Conservation (phyloP, 1,140 invertebrate genomes). For the Trichoplusia ni region DNA sequence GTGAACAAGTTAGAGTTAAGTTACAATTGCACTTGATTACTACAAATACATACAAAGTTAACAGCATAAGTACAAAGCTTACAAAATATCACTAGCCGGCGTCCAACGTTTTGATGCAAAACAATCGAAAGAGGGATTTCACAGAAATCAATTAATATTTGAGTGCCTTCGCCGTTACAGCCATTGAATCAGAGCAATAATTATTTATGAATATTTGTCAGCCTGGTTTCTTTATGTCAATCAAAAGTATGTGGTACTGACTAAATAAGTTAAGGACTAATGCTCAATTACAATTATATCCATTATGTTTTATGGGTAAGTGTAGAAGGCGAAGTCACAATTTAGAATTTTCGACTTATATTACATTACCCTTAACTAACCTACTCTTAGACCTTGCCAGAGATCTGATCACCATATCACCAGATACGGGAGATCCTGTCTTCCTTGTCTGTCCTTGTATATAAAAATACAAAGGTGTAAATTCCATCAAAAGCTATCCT, state of each 20-base stretch:
- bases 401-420: not conserved
- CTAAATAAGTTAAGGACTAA: too few species aligned
- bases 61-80: slow-evolving; percentile 7
- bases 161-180: too few species aligned
- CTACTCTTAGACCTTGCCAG: not conserved
- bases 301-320: too few species aligned
- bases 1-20: too few species aligned
- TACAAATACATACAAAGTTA: not conserved
- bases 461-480: slow-evolving; percentile 24
- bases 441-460: not conserved
- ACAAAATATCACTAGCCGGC: slow-evolving; percentile 38
- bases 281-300: too few species aligned
- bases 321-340: slow-evolving; percentile 2
- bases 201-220: too few species aligned
- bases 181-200: too few species aligned
- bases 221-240: not conserved
- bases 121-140: slow-evolving; percentile 54
- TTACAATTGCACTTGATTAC: not conserved
- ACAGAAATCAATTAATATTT: slow-evolving; percentile 61
- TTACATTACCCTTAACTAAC: slow-evolving; percentile 13
- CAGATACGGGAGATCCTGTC: too few species aligned
- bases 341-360: slow-evolving; percentile 1
- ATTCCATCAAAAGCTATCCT: slow-evolving; percentile 37
- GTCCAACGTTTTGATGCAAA: slow-evolving; percentile 65
- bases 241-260: not conserved